These are phyloP conservation scores for Zaprionus inermis DNA, from an alignment of 1,140 invertebrate genomes.

Conservation along the genomic window DNA sequence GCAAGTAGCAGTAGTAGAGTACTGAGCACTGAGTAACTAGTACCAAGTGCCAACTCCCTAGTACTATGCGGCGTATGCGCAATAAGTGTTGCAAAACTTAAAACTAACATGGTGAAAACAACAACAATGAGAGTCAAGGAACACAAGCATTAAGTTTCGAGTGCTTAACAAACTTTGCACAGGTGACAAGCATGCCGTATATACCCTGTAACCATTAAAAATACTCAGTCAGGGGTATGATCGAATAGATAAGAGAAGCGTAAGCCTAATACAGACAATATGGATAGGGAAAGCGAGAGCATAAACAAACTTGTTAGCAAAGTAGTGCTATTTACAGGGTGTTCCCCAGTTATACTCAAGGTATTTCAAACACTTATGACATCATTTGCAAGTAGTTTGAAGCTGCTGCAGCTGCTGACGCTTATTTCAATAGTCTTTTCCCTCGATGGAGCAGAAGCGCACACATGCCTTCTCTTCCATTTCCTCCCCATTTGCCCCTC, in stretches of 20 bases:
- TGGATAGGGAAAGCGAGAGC: not conserved
- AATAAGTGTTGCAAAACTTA: conserved; percentile 42
- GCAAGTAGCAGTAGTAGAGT: conserved; percentile 8
- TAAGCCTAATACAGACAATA: not conserved
- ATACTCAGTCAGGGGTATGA: not conserved
- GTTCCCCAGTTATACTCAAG: not conserved
- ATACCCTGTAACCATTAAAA: conserved; percentile 5
- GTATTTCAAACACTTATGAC: conserved; percentile 43
- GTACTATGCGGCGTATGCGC: conserved; percentile 34
- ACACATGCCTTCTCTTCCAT: not conserved
- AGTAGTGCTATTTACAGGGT: not conserved
- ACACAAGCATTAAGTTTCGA: conserved; percentile 33
- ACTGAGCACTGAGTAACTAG: not conserved
- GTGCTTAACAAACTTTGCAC: conserved; percentile 44
- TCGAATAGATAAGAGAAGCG: not conserved
- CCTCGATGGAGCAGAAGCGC: not conserved
- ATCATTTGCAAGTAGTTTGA: conserved; percentile 74
- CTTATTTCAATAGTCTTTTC: conserved; percentile 57
- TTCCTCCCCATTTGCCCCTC: not conserved
- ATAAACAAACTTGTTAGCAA: not conserved
- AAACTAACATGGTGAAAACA: conserved; percentile 17
- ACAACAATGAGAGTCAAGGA: conserved; percentile 16
- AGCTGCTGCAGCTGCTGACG: conserved; percentile 59
- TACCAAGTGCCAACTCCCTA: not conserved
- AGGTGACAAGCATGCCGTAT: conserved; percentile 29